Conservation (phyloP, 1,140 invertebrate species). For the Diachasma alloeum region DNA sequence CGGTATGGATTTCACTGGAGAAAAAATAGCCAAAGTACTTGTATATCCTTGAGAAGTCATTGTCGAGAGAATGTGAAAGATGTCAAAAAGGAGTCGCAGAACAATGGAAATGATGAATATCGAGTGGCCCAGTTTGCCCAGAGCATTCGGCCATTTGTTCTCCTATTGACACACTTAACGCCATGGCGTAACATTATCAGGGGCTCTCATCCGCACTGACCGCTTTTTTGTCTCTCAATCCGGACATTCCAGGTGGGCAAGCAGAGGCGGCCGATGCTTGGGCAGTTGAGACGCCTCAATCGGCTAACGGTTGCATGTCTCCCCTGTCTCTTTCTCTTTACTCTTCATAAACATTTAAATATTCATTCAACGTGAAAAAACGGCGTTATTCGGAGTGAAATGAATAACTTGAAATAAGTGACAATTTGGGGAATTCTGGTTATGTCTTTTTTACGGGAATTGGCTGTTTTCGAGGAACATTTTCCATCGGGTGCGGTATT, state of each 20-base stretch:
- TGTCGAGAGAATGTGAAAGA: too few relatives aligned
- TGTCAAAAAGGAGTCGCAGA: not conserved
- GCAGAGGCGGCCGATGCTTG: not conserved
- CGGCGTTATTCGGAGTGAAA: not conserved
- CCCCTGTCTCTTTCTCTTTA: not conserved
- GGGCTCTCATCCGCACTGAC: slow-evolving; percentile 35
- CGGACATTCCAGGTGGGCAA: slow-evolving; percentile 22
- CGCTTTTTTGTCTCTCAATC: slow-evolving; percentile 37
- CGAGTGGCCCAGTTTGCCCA: slow-evolving; percentile 15
- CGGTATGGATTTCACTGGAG: too few relatives aligned
- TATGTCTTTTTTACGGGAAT: too few relatives aligned
- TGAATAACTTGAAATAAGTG: too few relatives aligned
- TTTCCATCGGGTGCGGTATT: too few relatives aligned
- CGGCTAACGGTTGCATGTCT: slow-evolving; percentile 3
- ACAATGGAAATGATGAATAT: slow-evolving; percentile 14
- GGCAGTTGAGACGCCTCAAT: slow-evolving; percentile 11
- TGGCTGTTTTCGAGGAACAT: too few relatives aligned
- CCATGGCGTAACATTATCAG: slow-evolving; percentile 28
- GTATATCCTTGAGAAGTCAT: too few relatives aligned
- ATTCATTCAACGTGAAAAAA: not conserved
- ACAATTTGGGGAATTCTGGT: too few relatives aligned
- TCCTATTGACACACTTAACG: slow-evolving; percentile 50
- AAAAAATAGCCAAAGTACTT: too few relatives aligned
- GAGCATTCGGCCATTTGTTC: slow-evolving; percentile 44
- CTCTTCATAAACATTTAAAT: not conserved